Conservation (phyloP, 2,797 vertebrate species). For the Pipistrellus pipistrellus region DNA sequence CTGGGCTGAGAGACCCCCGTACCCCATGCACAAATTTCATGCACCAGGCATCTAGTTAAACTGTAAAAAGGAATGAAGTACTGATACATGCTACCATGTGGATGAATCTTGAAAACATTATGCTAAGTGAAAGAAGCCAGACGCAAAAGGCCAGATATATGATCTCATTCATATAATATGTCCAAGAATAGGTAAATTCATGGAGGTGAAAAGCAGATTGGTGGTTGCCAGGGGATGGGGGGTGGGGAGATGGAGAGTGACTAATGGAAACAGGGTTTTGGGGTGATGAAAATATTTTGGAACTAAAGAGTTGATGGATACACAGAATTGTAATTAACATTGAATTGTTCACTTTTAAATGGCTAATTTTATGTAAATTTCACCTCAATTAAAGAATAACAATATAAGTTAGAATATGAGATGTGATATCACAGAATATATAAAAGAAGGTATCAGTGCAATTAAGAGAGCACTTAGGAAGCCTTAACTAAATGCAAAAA, state of each 20-base stretch:
- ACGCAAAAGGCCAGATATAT: background rate
- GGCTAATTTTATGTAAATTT: background rate
- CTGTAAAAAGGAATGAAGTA: background rate
- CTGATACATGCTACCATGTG: background rate
- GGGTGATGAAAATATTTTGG: background rate
- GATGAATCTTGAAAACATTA: background rate
- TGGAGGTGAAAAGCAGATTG: background rate
- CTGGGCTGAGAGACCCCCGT: too few relatives aligned
- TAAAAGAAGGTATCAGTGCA: background rate
- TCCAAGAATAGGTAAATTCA: background rate
- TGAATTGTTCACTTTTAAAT: conserved; percentile 18
- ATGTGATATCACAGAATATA: background rate
- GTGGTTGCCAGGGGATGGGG: too few relatives aligned
- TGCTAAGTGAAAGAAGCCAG: background rate
- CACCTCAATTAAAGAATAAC: background rate
- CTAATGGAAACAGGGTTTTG: background rate
- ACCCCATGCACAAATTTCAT: too few relatives aligned
- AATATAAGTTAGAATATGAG: background rate
- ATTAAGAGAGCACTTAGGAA: background rate
- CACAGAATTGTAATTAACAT: background rate
- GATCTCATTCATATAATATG: background rate
- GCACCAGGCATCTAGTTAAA: background rate
- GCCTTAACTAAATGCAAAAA: background rate
- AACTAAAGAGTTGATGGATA: background rate
- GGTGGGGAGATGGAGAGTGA: background rate